Evolutionary conservation across 2,113 vertebrate species (phyloP).

Genomic region (Taxidea taxus): DNA sequence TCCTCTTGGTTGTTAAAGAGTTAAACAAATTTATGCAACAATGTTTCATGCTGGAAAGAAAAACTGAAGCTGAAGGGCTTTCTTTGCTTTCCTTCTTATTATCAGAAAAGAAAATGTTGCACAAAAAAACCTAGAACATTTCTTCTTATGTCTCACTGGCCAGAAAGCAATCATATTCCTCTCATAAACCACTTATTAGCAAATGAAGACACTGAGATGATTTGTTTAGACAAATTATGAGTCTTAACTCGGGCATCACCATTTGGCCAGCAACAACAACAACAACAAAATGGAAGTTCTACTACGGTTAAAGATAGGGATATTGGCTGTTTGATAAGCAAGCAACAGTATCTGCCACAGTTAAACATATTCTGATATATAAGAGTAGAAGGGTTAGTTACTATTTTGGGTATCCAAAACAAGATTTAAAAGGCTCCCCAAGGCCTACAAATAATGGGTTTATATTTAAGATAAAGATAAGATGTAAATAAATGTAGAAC

Average conservation of each 20-base stretch:
- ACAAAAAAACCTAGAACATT: neutral
- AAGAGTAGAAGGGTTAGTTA: neutral
- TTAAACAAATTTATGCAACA: neutral
- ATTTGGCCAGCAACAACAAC: neutral
- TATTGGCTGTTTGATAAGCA: neutral
- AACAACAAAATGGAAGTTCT: neutral
- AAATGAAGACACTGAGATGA: neutral
- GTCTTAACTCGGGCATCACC: neutral
- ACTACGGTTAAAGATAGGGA: neutral
- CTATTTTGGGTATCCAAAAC: neutral
- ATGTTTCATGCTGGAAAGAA: neutral
- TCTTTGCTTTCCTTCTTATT: neutral
- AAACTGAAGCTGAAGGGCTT: neutral
- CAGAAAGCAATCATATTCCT: neutral
- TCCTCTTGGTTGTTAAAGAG: neutral
- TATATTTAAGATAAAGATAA: neutral
- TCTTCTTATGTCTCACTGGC: neutral
- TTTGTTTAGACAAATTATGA: neutral
- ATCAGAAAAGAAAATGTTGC: neutral
- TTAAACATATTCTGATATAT: neutral
- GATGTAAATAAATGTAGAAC: neutral
- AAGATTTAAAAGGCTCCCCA: neutral
- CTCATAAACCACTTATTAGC: neutral
- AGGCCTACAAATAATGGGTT: neutral
- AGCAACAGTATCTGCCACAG: neutral